Evolutionary conservation across 2,797 vertebrate genomes (phyloP), one percentile per base, ranked within the genome.

Genomic region (Anomalospiza imberbis): DNA sequence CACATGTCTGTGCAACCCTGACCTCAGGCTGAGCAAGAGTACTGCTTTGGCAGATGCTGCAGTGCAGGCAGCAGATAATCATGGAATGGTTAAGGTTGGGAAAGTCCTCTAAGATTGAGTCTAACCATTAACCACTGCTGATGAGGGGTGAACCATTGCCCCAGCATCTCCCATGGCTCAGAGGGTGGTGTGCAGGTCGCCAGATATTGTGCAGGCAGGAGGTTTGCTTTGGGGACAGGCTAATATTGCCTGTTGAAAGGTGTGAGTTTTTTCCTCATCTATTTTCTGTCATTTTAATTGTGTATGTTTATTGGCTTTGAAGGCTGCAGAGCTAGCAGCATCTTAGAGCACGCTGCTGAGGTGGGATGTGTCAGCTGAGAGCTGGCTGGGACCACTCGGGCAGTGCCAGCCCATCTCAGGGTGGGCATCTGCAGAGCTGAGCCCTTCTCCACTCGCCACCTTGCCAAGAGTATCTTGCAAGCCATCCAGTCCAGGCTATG

Each of bases 401-500:
- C 2, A 3, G 17, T 42, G 38, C 17, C 45, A 65, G 25, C 50
- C 44, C 0, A 1, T 15, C 55, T 71, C 38, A 12, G 26, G 54
- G 8, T 3, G 12, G 7, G 38, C 42, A 44, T 47, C 22, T 47
- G 60, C 25, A 48, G 57, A 51, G 31, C 38, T 61, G 57, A 73
- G 38, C 38, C 50, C 47, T 65, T 70, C 67, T 74, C 53, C 22
- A 5, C 44, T 47, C 16, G 15, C 4, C 32, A 9, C 40, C 17
- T 83, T 42, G 50, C 22, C 38, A 70, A 75, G 25, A 66, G 24
- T 5, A 2, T 17, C 66, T 84, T 68, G 38, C 18, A 80, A 72
- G 26, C 44, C 1, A 0, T n/a, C 31, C 3, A 4, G 5, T 24
- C 31, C 26, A 18, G 42, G 10, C 12, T 20, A 13, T 0, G 1